Conservation (phyloP, 2,888 invertebrate species). For the Acronicta alni region DNA sequence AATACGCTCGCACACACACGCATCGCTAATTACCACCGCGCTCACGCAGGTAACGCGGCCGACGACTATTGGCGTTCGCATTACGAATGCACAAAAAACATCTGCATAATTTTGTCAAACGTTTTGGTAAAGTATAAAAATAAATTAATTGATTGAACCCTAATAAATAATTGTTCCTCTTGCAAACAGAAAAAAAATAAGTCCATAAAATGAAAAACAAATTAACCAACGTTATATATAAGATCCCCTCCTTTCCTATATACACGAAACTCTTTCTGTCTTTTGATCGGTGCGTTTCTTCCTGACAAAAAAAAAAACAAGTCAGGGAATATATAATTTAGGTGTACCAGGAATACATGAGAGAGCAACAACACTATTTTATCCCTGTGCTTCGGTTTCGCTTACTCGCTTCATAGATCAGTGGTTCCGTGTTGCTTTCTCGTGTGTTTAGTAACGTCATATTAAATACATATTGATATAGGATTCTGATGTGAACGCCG, state of each 20-base stretch:
- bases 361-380: constrained; percentile 54
- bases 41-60: constrained; percentile 87
- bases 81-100: constrained; percentile 38
- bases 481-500: constrained; percentile 72
- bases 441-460: constrained; percentile 34
- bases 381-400: constrained; percentile 57
- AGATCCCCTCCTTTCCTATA: no score
- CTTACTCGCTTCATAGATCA: constrained; percentile 64
- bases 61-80: constrained; percentile 71
- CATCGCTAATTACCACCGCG: constrained; percentile 88
- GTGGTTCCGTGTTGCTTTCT: constrained; percentile 55
- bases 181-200: background rate
- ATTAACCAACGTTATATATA: no score
- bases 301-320: background rate
- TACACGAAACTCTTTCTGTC: background rate
- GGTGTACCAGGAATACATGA: constrained; percentile 31
- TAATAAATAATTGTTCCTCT: no score
- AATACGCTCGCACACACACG: constrained; percentile 87
- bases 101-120: background rate
- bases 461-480: constrained; percentile 4
- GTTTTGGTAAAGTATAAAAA: no score
- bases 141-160: no score
- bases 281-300: background rate
- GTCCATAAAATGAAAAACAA: background rate
- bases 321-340: background rate